Evolutionary conservation across 2,888 invertebrate species (phyloP).

Genomic region (Phorcus lineatus): DNA sequence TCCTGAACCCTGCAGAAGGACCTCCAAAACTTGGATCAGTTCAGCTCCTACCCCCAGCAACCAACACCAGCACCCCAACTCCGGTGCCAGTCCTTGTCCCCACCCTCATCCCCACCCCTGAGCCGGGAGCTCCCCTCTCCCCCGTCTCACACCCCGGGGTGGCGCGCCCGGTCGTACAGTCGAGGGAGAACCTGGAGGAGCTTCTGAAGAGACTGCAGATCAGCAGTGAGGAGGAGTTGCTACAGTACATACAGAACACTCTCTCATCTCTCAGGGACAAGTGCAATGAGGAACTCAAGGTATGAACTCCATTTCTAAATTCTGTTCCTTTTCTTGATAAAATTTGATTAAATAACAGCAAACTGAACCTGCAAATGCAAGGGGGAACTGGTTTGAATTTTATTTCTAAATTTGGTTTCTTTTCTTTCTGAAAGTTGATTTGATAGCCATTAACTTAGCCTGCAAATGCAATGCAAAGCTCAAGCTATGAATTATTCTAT

Average conservation of each 20-base stretch:
- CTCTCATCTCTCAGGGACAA: conserved; percentile 35
- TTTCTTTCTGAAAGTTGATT: too few species aligned
- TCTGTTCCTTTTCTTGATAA: too few species aligned
- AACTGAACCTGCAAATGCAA: too few species aligned
- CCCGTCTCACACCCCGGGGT: conserved; percentile 26
- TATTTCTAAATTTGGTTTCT: too few species aligned
- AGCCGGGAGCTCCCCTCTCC: conserved; percentile 17
- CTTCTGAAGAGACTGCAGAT: conserved; percentile 49
- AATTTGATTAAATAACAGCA: too few species aligned
- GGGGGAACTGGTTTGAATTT: too few species aligned
- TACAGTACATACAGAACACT: conserved; percentile 39
- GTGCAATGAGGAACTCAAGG: conserved; percentile 42
- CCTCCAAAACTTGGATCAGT: conserved; percentile 44
- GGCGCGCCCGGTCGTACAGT: conserved; percentile 29
- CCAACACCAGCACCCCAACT: conserved; percentile 53
- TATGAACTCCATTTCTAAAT: too few species aligned
- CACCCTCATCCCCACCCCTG: conserved; percentile 42
- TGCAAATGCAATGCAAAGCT: too few species aligned
- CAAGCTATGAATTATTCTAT: too few species aligned
- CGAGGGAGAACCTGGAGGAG: conserved; percentile 46
- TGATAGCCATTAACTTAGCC: too few species aligned
- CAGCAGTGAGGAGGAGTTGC: conserved; percentile 39
- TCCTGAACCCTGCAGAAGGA: conserved; percentile 47
- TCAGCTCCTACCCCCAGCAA: conserved; percentile 59
- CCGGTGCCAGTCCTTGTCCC: conserved; percentile 65